These are phyloP conservation scores for Heliocidaris erythrogramma DNA, from an alignment of 35 echinoderm and acorn worm genomes.

Conservation along the genomic window DNA sequence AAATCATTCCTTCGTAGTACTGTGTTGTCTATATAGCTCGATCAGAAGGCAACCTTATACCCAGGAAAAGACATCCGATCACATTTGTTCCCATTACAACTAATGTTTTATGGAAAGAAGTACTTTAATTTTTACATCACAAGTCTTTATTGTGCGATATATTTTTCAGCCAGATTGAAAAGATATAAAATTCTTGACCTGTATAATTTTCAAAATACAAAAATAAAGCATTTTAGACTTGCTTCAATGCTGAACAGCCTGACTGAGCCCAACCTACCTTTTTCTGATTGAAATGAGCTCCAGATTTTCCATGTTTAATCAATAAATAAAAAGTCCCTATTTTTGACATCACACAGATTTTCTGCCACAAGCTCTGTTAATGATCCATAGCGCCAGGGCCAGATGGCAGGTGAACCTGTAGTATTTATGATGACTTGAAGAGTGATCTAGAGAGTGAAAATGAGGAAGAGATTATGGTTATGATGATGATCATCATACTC, in stretches of 20 bases:
- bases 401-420: neutral
- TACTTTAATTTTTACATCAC: too few relatives aligned
- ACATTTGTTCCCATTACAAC: too few relatives aligned
- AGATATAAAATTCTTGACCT: too few relatives aligned
- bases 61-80: too few relatives aligned
- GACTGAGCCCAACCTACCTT: neutral
- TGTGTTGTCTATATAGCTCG: too few relatives aligned
- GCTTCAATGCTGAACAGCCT: neutral
- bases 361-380: neutral
- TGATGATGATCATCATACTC: too few relatives aligned
- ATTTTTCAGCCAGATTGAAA: too few relatives aligned
- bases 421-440: neutral
- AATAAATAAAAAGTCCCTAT: neutral
- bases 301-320: slow-evolving; percentile 10
- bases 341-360: neutral
- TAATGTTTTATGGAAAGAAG: too few relatives aligned
- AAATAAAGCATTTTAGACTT: neutral
- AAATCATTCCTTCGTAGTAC: too few relatives aligned
- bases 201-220: too few relatives aligned
- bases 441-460: neutral
- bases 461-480: neutral
- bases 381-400: neutral
- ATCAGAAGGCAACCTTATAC: too few relatives aligned
- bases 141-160: too few relatives aligned
- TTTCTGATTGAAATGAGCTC: neutral